Conservation (phyloP, 2,797 vertebrate species). For the Salarias fasciatus region DNA sequence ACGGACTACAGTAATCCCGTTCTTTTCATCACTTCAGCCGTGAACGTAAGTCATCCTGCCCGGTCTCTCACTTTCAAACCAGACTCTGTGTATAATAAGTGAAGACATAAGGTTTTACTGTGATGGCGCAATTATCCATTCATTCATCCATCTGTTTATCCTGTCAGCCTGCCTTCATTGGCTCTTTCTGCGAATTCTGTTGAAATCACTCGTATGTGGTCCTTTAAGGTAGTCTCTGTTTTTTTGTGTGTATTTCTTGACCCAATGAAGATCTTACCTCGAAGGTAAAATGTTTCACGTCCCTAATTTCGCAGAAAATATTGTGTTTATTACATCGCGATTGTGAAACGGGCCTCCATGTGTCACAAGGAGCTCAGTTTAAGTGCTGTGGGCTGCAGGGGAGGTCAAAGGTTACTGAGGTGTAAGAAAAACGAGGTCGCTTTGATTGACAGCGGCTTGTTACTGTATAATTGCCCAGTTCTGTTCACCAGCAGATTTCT, state of each 20-base stretch:
- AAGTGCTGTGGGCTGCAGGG: constrained; percentile 13
- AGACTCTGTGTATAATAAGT: constrained; percentile 5
- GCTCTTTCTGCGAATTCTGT: constrained; percentile 19
- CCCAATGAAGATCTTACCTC: too few species aligned
- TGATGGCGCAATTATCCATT: not conserved
- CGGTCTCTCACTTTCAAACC: constrained; percentile 1
- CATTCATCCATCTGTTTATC: constrained; percentile 4
- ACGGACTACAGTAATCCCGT: constrained; percentile 15
- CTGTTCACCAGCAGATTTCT: constrained; percentile 31
- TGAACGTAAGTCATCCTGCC: constrained; percentile 6
- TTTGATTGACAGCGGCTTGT: constrained; percentile 55
- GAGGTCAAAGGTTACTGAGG: constrained; percentile 38
- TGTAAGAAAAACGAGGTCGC: constrained; percentile 28
- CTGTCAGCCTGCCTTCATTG: not conserved
- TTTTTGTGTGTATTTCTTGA: too few species aligned
- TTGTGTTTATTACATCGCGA: too few species aligned
- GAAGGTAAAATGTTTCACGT: too few species aligned
- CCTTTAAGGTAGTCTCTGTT: too few species aligned
- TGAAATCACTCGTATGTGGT: too few species aligned
- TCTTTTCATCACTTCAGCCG: constrained; percentile 19
- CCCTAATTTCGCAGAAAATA: too few species aligned
- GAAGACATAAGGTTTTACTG: constrained; percentile 3
- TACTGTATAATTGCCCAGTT: constrained; percentile 40
- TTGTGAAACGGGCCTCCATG: constrained; percentile 28
- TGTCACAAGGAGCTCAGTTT: constrained; percentile 44